These are phyloP conservation scores for Noctilio leporinus DNA, from an alignment of 2,113 vertebrate genomes.

Conservation along the genomic window DNA sequence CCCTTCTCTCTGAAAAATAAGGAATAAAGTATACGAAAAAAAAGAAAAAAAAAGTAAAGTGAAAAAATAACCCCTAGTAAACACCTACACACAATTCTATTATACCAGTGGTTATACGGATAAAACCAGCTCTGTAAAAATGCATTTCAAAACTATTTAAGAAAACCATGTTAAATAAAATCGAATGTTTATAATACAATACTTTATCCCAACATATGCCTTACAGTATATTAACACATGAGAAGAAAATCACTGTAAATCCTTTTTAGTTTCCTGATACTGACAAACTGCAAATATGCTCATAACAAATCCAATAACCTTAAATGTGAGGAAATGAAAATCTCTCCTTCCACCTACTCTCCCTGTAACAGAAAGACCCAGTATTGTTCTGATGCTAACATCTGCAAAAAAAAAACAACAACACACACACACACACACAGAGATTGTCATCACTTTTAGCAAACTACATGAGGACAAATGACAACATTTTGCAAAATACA, in stretches of 20 bases:
- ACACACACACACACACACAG: not conserved
- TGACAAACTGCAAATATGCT: not conserved
- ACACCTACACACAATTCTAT: not conserved
- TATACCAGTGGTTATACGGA: not conserved
- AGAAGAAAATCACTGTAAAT: constrained; percentile 25
- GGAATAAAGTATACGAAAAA: no score
- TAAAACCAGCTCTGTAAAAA: constrained; percentile 21
- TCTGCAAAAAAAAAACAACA: not conserved
- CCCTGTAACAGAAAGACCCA: not conserved
- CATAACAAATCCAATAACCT: not conserved
- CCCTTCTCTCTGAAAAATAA: no score
- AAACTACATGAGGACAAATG: not conserved
- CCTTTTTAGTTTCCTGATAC: not conserved
- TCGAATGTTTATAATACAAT: not conserved
- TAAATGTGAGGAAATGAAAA: not conserved
- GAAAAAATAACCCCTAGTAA: not conserved
- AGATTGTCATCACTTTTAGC: not conserved
- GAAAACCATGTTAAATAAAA: not conserved
- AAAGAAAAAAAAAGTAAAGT: no score
- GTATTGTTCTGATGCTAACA: not conserved
- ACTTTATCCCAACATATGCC: not conserved
- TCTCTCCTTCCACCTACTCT: not conserved
- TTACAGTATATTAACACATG: not conserved
- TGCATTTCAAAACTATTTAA: not conserved
- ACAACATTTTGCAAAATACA: not conserved